Evolutionary conservation across 2,888 invertebrate species (phyloP).

Genomic region (Sialis lutaria): DNA sequence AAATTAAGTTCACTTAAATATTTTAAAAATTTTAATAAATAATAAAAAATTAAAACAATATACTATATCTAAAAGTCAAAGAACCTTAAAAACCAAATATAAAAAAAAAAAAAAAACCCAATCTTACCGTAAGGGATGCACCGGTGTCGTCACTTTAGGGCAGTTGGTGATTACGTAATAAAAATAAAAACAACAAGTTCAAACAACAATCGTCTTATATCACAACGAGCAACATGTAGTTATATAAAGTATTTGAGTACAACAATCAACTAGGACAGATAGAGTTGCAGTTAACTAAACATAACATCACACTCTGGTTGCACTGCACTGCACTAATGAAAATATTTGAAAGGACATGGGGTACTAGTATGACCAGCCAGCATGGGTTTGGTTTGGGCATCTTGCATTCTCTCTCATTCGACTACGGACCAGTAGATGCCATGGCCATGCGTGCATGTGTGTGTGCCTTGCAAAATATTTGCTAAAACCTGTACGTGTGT

Average conservation of each 20-base stretch:
- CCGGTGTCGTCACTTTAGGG: too few relatives aligned
- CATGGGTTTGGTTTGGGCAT: neutral
- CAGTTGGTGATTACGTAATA: neutral
- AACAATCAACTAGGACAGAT: too few relatives aligned
- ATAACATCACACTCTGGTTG: constrained; percentile 4
- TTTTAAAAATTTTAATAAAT: too few relatives aligned
- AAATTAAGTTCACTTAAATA: too few relatives aligned
- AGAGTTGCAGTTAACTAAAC: neutral
- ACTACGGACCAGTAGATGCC: constrained; percentile 6
- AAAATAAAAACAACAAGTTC: neutral
- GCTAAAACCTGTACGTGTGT: neutral
- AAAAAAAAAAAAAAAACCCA: too few relatives aligned
- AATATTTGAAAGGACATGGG: constrained; percentile 4
- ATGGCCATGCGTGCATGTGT: neutral
- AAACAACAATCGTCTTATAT: neutral
- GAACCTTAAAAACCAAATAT: too few relatives aligned
- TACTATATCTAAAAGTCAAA: too few relatives aligned
- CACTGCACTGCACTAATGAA: constrained; percentile 4
- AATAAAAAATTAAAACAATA: too few relatives aligned
- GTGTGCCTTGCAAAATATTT: neutral
- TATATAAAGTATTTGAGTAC: neutral
- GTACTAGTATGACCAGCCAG: constrained; percentile 1
- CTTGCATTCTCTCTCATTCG: constrained; percentile 4
- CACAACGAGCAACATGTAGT: neutral
- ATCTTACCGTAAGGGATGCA: too few relatives aligned